Base-by-base conservation (phyloP, 1,140 invertebrate genomes). In the Pseudoatta argentina region DNA sequence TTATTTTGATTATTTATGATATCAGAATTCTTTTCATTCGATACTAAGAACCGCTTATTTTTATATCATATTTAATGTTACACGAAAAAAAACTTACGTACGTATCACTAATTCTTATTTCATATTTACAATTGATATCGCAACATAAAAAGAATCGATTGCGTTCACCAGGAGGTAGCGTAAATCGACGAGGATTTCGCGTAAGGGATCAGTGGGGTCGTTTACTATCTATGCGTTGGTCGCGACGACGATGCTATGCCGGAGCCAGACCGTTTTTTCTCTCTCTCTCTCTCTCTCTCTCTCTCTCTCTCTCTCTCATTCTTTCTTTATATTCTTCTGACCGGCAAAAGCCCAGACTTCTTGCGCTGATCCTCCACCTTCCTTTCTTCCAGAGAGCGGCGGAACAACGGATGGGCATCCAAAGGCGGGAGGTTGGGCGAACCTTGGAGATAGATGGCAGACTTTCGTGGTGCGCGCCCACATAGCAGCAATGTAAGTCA, bases 401-500 rank as follows among this genome's bases (percentile, higher is more conserved):
- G 77, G 83, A 87, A 87, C 81, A 85, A 85, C 69, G 71, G 81
- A 85, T 48, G 81, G 88, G 91, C 86, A 91, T 91, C 91, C 91
- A 76, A 71, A 78, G 87, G 67, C 44, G 34, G 87, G 73, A 82
- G 87, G 88, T 87, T 85, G 88, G 90, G 14, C 85, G 44, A 73
- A 59, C 86, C 64, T 89, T 72, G 88, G 86, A 92, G 93, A 94
- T 93, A 94, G 94, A 94, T 94, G 93, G 93, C 89, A 90, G 91
- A 94, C 91, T 93, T 92, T 93, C 87, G 93, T 88, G 88, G 91
- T 92, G 90, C 90, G 91, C 91, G 91, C 91, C 92, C 93, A 93
- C 92, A 93, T 94, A 93, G 92, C 93, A 92, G 92, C 93, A 92
- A 94, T 94, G 93, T 95, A 95, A 94, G 94, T 94, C 94, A 94